phyloP scores from a whole-genome alignment of 30 jellyfish, hydroid and myxozoan species.

The Cassiopea andromeda region DNA sequence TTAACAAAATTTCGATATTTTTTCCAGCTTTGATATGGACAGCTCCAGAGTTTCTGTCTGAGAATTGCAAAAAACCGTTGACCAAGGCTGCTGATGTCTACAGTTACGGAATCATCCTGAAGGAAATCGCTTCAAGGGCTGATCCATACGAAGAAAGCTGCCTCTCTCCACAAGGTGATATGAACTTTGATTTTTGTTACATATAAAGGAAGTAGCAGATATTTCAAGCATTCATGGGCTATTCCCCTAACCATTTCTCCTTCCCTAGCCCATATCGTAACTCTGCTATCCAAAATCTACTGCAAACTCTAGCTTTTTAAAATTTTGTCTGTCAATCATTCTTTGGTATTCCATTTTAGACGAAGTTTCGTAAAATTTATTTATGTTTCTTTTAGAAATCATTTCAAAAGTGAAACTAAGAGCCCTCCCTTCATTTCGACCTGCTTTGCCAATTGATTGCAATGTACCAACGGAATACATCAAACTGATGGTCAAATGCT shows the following conservation, averaged over 20 bases:
- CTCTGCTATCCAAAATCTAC: too few relatives aligned
- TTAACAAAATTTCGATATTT: not conserved
- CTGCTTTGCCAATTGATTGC: constrained; percentile 57
- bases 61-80: constrained; percentile 5
- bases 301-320: too few relatives aligned
- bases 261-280: too few relatives aligned
- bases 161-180: constrained; percentile 60
- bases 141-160: constrained; percentile 83
- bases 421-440: constrained; percentile 78
- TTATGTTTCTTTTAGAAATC: constrained; percentile 55
- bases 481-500: constrained; percentile 74
- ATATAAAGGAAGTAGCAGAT: too few relatives aligned
- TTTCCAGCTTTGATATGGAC: constrained; percentile 73
- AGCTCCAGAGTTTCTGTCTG: constrained; percentile 80
- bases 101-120: constrained; percentile 87
- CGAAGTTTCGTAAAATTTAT: not conserved
- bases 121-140: constrained; percentile 68
- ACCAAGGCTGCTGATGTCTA: constrained; percentile 79
- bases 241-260: too few relatives aligned
- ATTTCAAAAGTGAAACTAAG: constrained; percentile 48
- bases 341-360: too few relatives aligned
- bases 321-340: too few relatives aligned
- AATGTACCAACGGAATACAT: constrained; percentile 80
- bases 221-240: too few relatives aligned
- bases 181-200: too few relatives aligned